Base-by-base conservation (phyloP, 2,888 invertebrate species). In the Nomada fucata region DNA sequence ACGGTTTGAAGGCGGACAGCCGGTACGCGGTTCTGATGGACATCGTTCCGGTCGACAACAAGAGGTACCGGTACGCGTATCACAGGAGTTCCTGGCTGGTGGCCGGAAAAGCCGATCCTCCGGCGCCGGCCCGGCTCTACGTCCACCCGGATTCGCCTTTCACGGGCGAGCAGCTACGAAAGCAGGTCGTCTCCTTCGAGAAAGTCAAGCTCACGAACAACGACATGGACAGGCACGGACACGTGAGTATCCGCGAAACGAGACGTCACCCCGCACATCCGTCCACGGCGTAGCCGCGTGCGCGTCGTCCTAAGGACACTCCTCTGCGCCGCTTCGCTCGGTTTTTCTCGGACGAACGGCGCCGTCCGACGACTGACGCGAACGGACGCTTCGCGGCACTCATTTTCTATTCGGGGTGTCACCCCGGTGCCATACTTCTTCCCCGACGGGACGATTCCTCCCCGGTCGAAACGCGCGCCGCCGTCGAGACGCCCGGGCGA, bases 121-220 rank as follows among this genome's bases (percentile, higher is more conserved):
- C 99, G 91, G 97, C 98, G 50, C 98, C 98, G 83, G 97, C 97
- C 86, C 95, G 99, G 86, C 96, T 99, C 92, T 98, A 98, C 95
- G 96, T 98, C 76, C 99, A 99, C 95, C 99, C 99, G 55, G 99
- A 99, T 94, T 98, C 98, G 80, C 99, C 99, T 82, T 98, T 97
- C 94, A 97, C 97, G 89, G 98, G 98, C 64, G 98, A 99, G 93
- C 98, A 99, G 94, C 96, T 99, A 91, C 96, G 97, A 93, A 98
- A 99, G 94, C 98, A 99, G 95, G 98, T 98, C 93, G 98, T 99
- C 92, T 98, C 98, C 90, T 99, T 99, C 95, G 99, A 99, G 95
- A 99, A 99, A 95, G 98, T 99, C 94, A 99, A 99, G 94, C 96
- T 99, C 91, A 99, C 99, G 92, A 99, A 99, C 94, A 99, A 99